Percentiles rank a stretch among this genome's conserved stretches.
Conservation (phyloP, 2,888 invertebrate genomes). For the Drosophila phalerata region DNA sequence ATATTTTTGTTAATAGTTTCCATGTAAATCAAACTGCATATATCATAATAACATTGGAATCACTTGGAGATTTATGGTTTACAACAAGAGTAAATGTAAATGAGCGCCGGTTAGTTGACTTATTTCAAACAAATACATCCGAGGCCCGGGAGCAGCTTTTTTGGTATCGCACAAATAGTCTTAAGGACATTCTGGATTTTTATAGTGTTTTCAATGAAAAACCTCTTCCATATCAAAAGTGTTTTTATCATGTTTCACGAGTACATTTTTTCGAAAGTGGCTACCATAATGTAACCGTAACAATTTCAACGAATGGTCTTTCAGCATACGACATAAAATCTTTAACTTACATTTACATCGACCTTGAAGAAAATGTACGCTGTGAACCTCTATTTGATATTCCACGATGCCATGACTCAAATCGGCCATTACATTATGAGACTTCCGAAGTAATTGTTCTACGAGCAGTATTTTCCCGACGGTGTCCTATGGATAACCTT, state of each 20-base stretch:
- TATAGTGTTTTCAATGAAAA: slow-evolving; percentile 9
- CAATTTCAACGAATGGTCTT: slow-evolving; percentile 24
- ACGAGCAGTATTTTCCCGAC: slow-evolving; percentile 21
- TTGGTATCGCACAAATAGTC: slow-evolving; percentile 31
- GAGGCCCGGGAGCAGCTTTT: slow-evolving; percentile 27
- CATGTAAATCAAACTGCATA: slow-evolving; percentile 11
- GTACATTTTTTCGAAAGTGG: slow-evolving; percentile 29
- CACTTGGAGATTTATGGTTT: slow-evolving; percentile 32
- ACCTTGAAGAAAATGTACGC: slow-evolving; percentile 1
- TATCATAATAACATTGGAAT: slow-evolving; percentile 29
- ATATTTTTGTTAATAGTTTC: slow-evolving; percentile 29
- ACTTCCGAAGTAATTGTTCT: slow-evolving; percentile 35
- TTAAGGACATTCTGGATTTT: slow-evolving; percentile 25
- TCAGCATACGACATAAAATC: slow-evolving; percentile 5
- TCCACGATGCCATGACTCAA: slow-evolving; percentile 34
- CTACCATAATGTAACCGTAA: slow-evolving; percentile 9
- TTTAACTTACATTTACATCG: slow-evolving; percentile 14
- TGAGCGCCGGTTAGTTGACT: slow-evolving; percentile 31
- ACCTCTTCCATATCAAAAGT: slow-evolving; percentile 26
- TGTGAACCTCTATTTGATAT: slow-evolving; percentile 43
- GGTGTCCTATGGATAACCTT: slow-evolving; percentile 49
- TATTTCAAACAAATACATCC: slow-evolving; percentile 42
- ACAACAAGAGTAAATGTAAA: slow-evolving; percentile 41
- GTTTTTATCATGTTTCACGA: slow-evolving; percentile 33
- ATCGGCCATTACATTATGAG: slow-evolving; percentile 36